Evolutionary conservation across 2,113 vertebrate genomes (phyloP), one percentile per base, ranked within the genome.

Genomic region (Onychorhynchus coronatus): DNA sequence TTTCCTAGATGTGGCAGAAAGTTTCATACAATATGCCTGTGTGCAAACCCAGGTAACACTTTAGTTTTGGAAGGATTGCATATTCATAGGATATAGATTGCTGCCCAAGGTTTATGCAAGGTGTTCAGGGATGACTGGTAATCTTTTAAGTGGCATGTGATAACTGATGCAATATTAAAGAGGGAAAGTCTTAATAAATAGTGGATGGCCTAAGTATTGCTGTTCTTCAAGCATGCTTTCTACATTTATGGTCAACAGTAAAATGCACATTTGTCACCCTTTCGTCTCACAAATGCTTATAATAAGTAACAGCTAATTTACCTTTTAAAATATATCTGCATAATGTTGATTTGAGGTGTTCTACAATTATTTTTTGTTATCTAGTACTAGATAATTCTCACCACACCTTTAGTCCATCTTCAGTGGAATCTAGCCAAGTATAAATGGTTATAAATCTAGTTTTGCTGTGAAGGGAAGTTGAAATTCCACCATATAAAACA

Each of bases 401-500:
- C 78, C 44, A 52, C 1, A 22, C 39, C 8, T 78, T 67, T 70
- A 84, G 72, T 89, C 31, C 42, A 47, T 72, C 35, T 88, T 89
- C 37, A 84, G 16, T 72, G 67, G 23, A 73, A 56, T 11, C 33
- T 90, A 89, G 53, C 24, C 28, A 75, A 50, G 11, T 68, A 55
- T 10, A 55, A 50, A 70, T 88, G 25, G 30, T 76, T 88, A 72
- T 47, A 91, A 59, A 83, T 82, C 42, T 92, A 86, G 16, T 59
- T 84, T 97, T 93, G 42, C 59, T 79, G 49, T 92, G 80, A 95
- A 89, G 84, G 75, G 50, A 93, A 74, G 47, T 95, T 35, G 18
- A 92, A 96, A 93, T 93, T 85, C 70, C 6, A 12, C 72, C 47
- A 55, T 84, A 53, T 96, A 86, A 96, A 93, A 91, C 14, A 17